A percentile compares a stretch with the other conserved stretches of the same genome.
These are phyloP conservation scores for Acronicta alni DNA, from an alignment of 2,888 invertebrate genomes.

Conservation along the genomic window DNA sequence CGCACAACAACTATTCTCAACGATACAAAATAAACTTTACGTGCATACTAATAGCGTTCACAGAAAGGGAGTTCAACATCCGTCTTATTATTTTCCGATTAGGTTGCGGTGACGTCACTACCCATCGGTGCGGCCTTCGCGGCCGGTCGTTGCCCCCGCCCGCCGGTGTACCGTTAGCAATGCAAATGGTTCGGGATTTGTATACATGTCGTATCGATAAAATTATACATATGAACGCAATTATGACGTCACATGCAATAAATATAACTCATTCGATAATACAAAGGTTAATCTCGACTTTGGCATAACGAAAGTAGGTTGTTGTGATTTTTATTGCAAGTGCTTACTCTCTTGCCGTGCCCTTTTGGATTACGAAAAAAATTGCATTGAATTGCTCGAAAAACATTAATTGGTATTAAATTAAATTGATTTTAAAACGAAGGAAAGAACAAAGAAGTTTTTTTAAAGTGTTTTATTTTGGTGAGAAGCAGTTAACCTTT, in stretches of 20 bases:
- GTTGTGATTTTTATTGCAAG: constrained; percentile 15
- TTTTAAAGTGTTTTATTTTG: too few species aligned
- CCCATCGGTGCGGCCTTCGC: constrained; percentile 75
- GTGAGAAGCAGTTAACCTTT: too few species aligned
- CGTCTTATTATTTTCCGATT: constrained; percentile 57
- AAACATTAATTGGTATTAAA: too few species aligned
- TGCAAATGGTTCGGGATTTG: constrained; percentile 64
- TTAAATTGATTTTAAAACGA: too few species aligned
- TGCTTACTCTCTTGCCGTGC: constrained; percentile 7
- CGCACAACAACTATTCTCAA: constrained; percentile 18
- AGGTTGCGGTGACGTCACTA: constrained; percentile 72
- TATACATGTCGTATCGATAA: constrained; percentile 41
- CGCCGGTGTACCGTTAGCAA: constrained; percentile 70
- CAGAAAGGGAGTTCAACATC: constrained; percentile 45
- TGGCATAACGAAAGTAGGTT: constrained; percentile 26
- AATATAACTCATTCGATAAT: not conserved
- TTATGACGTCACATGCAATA: constrained; percentile 8
- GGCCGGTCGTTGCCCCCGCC: constrained; percentile 74
- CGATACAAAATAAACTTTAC: constrained; percentile 41
- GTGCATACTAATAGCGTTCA: constrained; percentile 32
- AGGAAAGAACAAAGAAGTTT: too few species aligned
- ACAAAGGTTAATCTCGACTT: constrained; percentile 11
- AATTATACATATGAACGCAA: constrained; percentile 29
- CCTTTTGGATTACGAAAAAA: constrained; percentile 25
- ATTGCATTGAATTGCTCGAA: too few species aligned